Conservation (phyloP, 1,140 invertebrate genomes). For the Meloidogyne hapla region DNA sequence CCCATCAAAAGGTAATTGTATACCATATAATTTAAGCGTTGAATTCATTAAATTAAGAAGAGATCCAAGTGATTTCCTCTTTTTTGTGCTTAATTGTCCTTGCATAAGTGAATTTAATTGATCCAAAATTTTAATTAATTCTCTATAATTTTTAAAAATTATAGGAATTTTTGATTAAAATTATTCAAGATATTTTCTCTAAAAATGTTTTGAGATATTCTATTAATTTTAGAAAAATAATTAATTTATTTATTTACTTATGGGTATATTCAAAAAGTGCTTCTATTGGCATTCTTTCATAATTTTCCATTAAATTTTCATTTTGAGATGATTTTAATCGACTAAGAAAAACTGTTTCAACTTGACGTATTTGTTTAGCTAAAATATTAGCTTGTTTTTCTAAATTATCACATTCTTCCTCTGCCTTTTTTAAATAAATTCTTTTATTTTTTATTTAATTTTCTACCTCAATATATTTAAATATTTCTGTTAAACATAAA, state of each 20-base stretch:
- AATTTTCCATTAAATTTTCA: conserved; percentile 24
- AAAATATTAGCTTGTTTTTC: conserved; percentile 37
- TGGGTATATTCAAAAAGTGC: background rate
- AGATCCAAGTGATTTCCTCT: conserved; percentile 20
- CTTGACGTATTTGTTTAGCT: conserved; percentile 50
- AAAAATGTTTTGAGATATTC: too few species aligned
- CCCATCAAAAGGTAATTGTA: conserved; percentile 51
- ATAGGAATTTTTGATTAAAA: too few species aligned
- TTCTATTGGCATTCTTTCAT: conserved; percentile 1
- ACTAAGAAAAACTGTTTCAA: conserved; percentile 43
- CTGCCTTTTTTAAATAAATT: conserved; percentile 34
- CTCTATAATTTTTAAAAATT: too few species aligned
- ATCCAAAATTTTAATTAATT: conserved; percentile 41
- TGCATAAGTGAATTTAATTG: conserved; percentile 23
- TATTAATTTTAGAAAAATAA: too few species aligned
- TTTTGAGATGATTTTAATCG: conserved; percentile 45
- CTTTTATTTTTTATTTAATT: too few species aligned
- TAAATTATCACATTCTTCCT: conserved; percentile 26
- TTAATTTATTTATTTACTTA: background rate
- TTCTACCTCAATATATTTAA: conserved; percentile 39
- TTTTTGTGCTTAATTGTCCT: conserved; percentile 21
- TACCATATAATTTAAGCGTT: conserved; percentile 34
- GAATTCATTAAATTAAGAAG: conserved; percentile 46
- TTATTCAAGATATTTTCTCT: too few species aligned
- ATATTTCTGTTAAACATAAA: conserved; percentile 45